Conservation (phyloP, 2,797 vertebrate genomes). For the Peromyscus eremicus region DNA sequence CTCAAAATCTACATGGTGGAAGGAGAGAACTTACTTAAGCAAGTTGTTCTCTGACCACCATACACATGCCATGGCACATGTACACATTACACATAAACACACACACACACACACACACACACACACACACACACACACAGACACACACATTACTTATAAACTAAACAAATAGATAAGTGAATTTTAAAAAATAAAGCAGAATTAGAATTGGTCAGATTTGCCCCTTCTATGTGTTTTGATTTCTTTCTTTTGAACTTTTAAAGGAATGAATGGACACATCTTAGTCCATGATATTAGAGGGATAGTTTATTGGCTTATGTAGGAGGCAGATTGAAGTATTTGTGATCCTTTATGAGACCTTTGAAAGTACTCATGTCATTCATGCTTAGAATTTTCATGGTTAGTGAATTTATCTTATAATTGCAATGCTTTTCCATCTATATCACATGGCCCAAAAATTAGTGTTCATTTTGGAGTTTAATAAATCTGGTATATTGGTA, state of each 20-base stretch:
- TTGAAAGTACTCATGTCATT: not conserved
- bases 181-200: not conserved
- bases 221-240: not conserved
- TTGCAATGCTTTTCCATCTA: not conserved
- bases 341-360: slow-evolving; percentile 2
- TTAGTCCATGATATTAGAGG: not conserved
- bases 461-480: not conserved
- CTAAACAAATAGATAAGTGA: not conserved
- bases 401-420: slow-evolving; percentile 17
- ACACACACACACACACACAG: not conserved
- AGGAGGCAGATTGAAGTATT: not conserved
- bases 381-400: not conserved
- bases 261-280: not conserved
- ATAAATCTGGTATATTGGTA: not conserved
- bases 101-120: not conserved
- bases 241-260: not conserved
- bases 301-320: not conserved
- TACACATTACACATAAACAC: too few species aligned
- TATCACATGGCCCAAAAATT: not conserved
- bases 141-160: not conserved
- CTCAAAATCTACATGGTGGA: not conserved
- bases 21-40: not conserved
- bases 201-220: not conserved
- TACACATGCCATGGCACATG: not conserved
- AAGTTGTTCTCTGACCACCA: not conserved